Conservation (phyloP, 2,113 vertebrate species). For the Tupaia chinensis region DNA sequence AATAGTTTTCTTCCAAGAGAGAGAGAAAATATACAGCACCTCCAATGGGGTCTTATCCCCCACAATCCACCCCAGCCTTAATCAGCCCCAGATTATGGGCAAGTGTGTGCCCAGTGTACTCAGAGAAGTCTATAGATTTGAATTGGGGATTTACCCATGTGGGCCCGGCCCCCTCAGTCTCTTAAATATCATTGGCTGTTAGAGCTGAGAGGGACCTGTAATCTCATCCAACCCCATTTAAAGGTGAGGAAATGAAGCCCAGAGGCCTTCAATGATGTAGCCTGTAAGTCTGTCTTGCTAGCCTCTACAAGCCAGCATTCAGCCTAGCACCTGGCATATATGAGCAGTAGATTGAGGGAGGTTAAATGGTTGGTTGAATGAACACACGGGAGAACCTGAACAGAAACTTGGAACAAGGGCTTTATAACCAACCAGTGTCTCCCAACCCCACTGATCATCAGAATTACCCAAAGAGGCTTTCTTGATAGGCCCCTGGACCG, state of each 20-base stretch:
- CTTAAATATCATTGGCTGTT: background rate
- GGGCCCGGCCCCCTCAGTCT: background rate
- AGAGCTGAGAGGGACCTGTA: background rate
- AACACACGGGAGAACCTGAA: background rate
- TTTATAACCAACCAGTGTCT: background rate
- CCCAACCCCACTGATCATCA: background rate
- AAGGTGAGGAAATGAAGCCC: background rate
- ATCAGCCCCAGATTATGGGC: no score
- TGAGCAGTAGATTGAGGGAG: background rate
- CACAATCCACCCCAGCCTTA: no score
- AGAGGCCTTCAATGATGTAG: background rate
- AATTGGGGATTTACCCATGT: no score
- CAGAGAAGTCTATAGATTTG: no score
- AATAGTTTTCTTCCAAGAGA: no score
- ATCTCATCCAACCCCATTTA: slow-evolving; percentile 3
- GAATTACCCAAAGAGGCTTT: background rate
- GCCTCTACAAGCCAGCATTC: background rate
- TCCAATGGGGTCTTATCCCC: no score
- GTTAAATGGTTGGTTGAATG: background rate
- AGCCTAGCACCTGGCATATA: background rate
- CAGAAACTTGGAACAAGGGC: background rate
- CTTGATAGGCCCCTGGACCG: background rate
- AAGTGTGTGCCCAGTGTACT: no score
- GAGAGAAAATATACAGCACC: no score
- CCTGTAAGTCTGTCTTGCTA: background rate